Evolutionary conservation across 2,797 vertebrate species (phyloP).

Genomic region (Poecilia gillii): DNA sequence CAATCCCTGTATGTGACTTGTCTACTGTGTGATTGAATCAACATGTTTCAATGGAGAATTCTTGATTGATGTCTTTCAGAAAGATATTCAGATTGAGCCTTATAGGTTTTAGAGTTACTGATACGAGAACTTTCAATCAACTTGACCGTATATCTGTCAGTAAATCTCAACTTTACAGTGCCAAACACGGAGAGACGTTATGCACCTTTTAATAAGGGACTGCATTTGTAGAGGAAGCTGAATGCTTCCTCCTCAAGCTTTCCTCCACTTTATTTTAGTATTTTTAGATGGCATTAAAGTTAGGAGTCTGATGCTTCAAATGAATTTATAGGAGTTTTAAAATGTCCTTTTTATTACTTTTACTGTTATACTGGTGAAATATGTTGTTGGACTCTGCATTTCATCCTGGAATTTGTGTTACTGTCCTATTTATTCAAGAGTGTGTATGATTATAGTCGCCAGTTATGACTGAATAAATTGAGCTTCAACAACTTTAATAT

Average conservation of each 20-base stretch:
- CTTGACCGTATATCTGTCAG: slow-evolving; percentile 23
- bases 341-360: slow-evolving; percentile 52
- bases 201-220: slow-evolving; percentile 43
- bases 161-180: slow-evolving; percentile 37
- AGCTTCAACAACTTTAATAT: slow-evolving; percentile 30
- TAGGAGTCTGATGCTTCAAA: slow-evolving; percentile 31
- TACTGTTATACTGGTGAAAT: slow-evolving; percentile 33
- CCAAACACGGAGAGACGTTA: slow-evolving; percentile 44
- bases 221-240: slow-evolving; percentile 24
- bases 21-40: slow-evolving; percentile 15
- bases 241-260: slow-evolving; percentile 18
- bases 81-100: slow-evolving; percentile 26
- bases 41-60: slow-evolving; percentile 27
- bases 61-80: slow-evolving; percentile 11
- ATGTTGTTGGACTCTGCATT: slow-evolving; percentile 39
- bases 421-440: slow-evolving; percentile 48
- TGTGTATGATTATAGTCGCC: slow-evolving; percentile 44
- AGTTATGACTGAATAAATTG: slow-evolving; percentile 24
- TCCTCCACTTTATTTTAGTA: slow-evolving; percentile 69
- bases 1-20: slow-evolving; percentile 13
- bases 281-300: slow-evolving; percentile 44
- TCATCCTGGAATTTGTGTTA: slow-evolving; percentile 46
- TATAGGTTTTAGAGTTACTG: slow-evolving; percentile 16
- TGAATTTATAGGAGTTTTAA: slow-evolving; percentile 31
- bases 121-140: not conserved